Conservation (phyloP, 2,888 invertebrate genomes). For the Eustalomyia histrio region DNA sequence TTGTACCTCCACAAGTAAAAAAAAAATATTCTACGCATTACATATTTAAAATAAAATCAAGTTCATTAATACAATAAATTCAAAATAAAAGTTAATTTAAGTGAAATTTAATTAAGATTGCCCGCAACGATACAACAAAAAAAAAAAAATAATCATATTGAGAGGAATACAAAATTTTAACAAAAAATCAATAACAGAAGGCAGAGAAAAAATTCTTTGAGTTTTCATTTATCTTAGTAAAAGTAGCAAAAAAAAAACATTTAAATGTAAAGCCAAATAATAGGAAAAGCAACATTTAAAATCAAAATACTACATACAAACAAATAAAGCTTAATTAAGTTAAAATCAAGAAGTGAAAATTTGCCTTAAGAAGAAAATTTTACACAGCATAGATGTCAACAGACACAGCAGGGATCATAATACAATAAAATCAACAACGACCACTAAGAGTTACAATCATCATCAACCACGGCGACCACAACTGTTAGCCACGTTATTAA, state of each 20-base stretch:
- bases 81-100: slow-evolving; percentile 36
- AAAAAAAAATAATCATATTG: not conserved
- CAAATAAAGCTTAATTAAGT: slow-evolving; percentile 38
- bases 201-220: not conserved
- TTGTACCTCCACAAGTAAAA: not conserved
- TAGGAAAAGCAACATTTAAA: not conserved
- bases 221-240: not conserved
- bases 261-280: slow-evolving; percentile 17
- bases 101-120: slow-evolving; percentile 29
- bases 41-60: slow-evolving; percentile 4
- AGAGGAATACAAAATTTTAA: slow-evolving; percentile 3
- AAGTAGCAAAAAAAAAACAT: not conserved
- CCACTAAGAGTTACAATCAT: not conserved
- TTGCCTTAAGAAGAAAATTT: not conserved
- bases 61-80: slow-evolving; percentile 8
- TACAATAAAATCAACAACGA: not conserved
- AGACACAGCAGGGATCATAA: slow-evolving; percentile 19
- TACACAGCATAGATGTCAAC: slow-evolving; percentile 5
- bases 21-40: not conserved
- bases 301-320: slow-evolving; percentile 9
- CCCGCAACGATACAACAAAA: not conserved
- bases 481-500: slow-evolving; percentile 6
- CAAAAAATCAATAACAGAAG: slow-evolving; percentile 14
- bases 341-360: slow-evolving; percentile 8
- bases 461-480: not conserved